Conservation (phyloP, 2,113 vertebrate genomes). For the Phalacrocorax pelagicus region DNA sequence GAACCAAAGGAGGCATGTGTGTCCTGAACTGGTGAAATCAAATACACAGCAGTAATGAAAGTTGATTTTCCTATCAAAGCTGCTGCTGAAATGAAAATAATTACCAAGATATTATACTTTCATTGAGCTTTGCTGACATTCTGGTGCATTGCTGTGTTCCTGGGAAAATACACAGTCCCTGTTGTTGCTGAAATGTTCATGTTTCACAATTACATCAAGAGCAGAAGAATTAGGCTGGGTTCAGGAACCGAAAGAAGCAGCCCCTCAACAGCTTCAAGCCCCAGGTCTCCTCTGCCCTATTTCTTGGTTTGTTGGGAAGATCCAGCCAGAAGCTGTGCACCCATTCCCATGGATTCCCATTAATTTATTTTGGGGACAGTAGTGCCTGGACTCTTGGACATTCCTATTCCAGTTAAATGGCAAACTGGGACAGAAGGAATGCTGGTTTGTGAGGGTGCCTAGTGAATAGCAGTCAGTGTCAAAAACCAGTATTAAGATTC, state of each 20-base stretch:
- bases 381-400: background rate
- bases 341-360: background rate
- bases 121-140: background rate
- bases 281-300: background rate
- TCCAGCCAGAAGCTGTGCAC: background rate
- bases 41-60: background rate
- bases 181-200: background rate
- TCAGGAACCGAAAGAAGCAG: background rate
- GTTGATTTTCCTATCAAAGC: background rate
- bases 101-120: background rate
- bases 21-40: background rate
- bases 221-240: background rate
- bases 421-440: background rate
- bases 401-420: background rate
- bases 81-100: background rate
- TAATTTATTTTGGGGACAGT: too few species aligned
- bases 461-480: accelerated
- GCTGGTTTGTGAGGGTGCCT: background rate
- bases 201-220: background rate
- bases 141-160: background rate
- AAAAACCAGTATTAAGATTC: background rate
- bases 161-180: background rate
- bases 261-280: background rate
- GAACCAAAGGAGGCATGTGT: background rate
- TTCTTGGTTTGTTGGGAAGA: background rate